These are phyloP conservation scores for Patella depressa DNA, from an alignment of 2,888 invertebrate genomes.

Conservation along the genomic window DNA sequence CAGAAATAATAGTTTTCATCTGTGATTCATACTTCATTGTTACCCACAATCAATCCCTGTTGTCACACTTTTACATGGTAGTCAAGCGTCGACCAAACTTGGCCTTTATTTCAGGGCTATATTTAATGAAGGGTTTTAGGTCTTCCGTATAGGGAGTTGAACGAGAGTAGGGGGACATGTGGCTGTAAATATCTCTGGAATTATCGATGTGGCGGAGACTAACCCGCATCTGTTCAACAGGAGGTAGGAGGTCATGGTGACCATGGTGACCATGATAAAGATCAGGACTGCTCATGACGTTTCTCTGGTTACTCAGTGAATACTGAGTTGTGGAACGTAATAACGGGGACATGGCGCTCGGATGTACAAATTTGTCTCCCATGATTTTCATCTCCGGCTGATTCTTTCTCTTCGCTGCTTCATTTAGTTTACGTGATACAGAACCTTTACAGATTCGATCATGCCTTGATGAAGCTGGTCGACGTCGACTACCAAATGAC, in stretches of 20 bases:
- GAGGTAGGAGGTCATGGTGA: slow-evolving; percentile 51
- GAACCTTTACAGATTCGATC: slow-evolving; percentile 60
- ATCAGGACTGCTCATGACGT: slow-evolving; percentile 60
- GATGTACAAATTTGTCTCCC: slow-evolving; percentile 56
- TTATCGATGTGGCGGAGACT: slow-evolving; percentile 54
- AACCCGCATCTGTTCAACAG: slow-evolving; percentile 58
- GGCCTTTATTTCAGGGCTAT: slow-evolving; percentile 56
- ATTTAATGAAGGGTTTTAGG: slow-evolving; percentile 59
- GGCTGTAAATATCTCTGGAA: slow-evolving; percentile 24
- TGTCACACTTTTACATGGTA: slow-evolving; percentile 16
- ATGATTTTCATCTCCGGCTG: slow-evolving; percentile 48
- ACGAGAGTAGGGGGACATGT: slow-evolving; percentile 27
- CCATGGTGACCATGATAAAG: slow-evolving; percentile 33
- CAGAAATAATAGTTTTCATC: no score
- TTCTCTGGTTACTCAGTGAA: slow-evolving; percentile 56
- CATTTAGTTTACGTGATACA: slow-evolving; percentile 49
- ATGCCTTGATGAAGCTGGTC: slow-evolving; percentile 21
- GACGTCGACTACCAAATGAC: slow-evolving; percentile 23
- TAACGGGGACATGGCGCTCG: slow-evolving; percentile 52
- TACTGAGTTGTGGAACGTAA: slow-evolving; percentile 61
- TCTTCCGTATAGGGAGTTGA: slow-evolving; percentile 48
- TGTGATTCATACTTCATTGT: no score
- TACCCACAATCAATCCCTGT: background rate
- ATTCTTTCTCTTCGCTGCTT: slow-evolving; percentile 35
- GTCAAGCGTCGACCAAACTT: slow-evolving; percentile 34